Evolutionary conservation across 1,140 invertebrate species (phyloP), one percentile per base, ranked within the genome.

Genomic region (Stegodyphus dumicola): DNA sequence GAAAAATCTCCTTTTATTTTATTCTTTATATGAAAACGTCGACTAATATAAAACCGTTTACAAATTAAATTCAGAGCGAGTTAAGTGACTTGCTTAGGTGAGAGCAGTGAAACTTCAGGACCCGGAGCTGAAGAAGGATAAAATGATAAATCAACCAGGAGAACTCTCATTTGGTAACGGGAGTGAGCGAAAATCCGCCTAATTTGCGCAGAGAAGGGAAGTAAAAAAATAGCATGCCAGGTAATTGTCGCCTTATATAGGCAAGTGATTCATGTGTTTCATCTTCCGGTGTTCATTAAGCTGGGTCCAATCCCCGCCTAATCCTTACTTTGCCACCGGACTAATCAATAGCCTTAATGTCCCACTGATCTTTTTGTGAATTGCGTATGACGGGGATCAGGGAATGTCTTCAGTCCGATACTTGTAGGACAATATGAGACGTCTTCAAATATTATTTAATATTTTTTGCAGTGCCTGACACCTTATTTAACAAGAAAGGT

Each of bases 331-430:
- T 85, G 81, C 73, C 73, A 77, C 74, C 52, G 73, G 51, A 49
- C 81, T 85, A 85, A 85, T 85, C 81, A 85, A 85, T 85, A 85
- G 81, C 81, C 81, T 77, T 85, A 85, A 85, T 85, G 81, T 85
- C 81, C 81, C 65, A 18, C 54, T 77, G 65, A 77, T 85, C 81
- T 85, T 85, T 85, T 85, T 85, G 73, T n/a, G 48, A 33, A 52
- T 53, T 56, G 17, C 17, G n/a, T 69, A 18, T 52, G 48, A 56
- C n/a, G 69, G 54, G 54, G n/a, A 5, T 52, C 6, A 11, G 5
- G 11, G 33, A 9, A 17, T 7, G 6, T 74, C n/a, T 9, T 9
- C 52, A 49, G 4, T 5, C 0, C 6, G n/a, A 17, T 74, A 74
- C 17, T 74, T 74, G 10, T 74, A 74, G 71, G 33, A 33, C 33